phyloP scores from a whole-genome alignment of 2,113 vertebrate genomes.

The Saguinus imperator region DNA sequence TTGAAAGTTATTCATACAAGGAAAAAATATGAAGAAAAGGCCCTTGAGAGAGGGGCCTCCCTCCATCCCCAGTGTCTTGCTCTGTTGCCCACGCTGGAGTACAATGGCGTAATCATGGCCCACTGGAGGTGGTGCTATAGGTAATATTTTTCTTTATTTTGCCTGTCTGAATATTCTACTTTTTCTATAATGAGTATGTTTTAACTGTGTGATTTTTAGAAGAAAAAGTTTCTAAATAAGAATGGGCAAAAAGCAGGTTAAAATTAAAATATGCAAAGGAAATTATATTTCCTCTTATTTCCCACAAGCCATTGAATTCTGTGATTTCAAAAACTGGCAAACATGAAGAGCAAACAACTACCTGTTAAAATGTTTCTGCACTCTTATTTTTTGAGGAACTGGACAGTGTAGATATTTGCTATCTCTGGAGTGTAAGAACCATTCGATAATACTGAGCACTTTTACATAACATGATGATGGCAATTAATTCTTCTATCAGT shows the following conservation, averaged over 20 bases:
- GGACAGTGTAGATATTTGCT: not conserved
- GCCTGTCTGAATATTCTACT: not conserved
- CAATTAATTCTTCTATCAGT: not conserved
- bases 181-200: not conserved
- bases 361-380: not conserved
- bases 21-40: not conserved
- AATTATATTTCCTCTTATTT: conserved; percentile 17
- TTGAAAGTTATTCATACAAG: not conserved
- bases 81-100: no score
- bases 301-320: not conserved
- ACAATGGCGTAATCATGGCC: no score
- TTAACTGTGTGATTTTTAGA: not conserved
- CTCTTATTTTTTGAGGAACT: conserved; percentile 23
- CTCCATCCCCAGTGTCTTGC: no score
- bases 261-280: conserved; percentile 18
- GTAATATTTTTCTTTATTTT: not conserved
- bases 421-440: not conserved
- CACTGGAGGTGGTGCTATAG: not conserved
- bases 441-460: not conserved
- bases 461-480: not conserved
- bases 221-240: not conserved
- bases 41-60: no score
- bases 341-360: not conserved
- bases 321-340: not conserved
- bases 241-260: not conserved